Conservation (phyloP, 2,888 invertebrate genomes). For the Macrostomum cliftonense region DNA sequence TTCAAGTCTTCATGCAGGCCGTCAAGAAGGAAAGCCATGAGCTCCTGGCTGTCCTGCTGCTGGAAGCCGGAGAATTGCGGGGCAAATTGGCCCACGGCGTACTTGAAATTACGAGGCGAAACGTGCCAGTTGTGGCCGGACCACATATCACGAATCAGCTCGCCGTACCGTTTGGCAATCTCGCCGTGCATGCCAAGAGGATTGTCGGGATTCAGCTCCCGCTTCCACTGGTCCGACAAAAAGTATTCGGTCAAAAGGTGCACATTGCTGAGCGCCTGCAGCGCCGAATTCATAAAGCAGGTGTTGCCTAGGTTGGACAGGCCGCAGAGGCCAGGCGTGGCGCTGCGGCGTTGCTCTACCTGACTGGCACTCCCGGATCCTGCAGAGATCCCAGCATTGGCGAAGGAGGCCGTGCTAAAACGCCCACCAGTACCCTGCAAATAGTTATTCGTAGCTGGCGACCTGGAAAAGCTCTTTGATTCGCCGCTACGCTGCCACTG, state of each 20-base stretch:
- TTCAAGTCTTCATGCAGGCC: conserved; percentile 14
- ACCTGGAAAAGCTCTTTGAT: no score
- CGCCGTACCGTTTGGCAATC: conserved; percentile 12
- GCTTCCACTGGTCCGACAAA: not conserved
- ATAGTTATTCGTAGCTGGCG: no score
- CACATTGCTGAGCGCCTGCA: conserved; percentile 45
- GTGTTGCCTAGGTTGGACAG: conserved; percentile 14
- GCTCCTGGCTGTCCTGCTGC: conserved; percentile 14
- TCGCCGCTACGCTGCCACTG: no score
- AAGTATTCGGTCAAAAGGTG: conserved; percentile 18
- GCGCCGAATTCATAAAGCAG: conserved; percentile 14
- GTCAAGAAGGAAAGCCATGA: conserved; percentile 13
- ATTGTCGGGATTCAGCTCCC: conserved; percentile 7
- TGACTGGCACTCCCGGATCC: no score
- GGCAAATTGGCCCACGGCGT: conserved; percentile 9
- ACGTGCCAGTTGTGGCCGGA: conserved; percentile 18
- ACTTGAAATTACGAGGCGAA: conserved; percentile 35
- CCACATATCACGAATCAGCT: conserved; percentile 13
- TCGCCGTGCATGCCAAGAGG: conserved; percentile 27
- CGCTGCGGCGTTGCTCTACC: no score
- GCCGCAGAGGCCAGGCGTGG: conserved; percentile 17
- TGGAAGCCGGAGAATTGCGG: conserved; percentile 14
- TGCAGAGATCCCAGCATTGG: no score
- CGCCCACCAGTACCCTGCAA: no score
- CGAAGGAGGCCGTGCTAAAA: no score